Base-by-base conservation (phyloP, 1,140 invertebrate species). In the Parasteatoda tepidariorum region DNA sequence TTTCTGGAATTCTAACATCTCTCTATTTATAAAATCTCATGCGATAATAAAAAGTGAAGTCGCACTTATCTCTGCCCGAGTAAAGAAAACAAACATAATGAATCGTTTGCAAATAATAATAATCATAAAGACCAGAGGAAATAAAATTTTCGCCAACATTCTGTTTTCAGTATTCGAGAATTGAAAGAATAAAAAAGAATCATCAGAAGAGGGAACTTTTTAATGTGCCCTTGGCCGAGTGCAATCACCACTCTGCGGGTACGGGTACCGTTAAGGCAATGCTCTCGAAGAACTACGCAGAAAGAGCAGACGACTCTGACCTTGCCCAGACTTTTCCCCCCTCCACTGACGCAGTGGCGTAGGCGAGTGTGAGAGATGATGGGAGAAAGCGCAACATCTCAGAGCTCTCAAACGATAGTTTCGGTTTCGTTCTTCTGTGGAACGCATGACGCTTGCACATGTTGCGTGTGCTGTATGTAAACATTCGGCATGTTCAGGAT, bases 201-300 rank as follows among this genome's bases (percentile, higher is more conserved):
- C n/a, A n/a, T n/a, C n/a, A n/a, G n/a, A n/a, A n/a, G n/a, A n/a
- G n/a, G n/a, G n/a, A n/a, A n/a, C n/a, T n/a, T n/a, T n/a, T n/a
- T n/a, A n/a, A n/a, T n/a, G 33, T 79, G 66, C 62, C 76, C 76
- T 79, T 79, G 76, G 76, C 64, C 76, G 76, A 68, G 76, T 33
- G 76, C 76, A 79, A 30, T 79, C 76, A 79, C 76, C 76, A 22
- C 41, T 34, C 61, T 68, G 66, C 76, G 76, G 76, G 76, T 79
- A 79, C 76, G 76, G 76, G 76, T 79, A 79, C 76, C 76, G 76
- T 79, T 79, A 79, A 79, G 76, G 22, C 76, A 79, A 68, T 79
- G 76, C 76, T 79, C 76, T 31, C 76, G 5, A 74, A 15, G 38
- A 79, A 79, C 76, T 55, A 79, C 76, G 76, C 76, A 79, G 28